phyloP scores from a whole-genome alignment of 2,113 vertebrate genomes.

The Oreotrochilus melanogaster region DNA sequence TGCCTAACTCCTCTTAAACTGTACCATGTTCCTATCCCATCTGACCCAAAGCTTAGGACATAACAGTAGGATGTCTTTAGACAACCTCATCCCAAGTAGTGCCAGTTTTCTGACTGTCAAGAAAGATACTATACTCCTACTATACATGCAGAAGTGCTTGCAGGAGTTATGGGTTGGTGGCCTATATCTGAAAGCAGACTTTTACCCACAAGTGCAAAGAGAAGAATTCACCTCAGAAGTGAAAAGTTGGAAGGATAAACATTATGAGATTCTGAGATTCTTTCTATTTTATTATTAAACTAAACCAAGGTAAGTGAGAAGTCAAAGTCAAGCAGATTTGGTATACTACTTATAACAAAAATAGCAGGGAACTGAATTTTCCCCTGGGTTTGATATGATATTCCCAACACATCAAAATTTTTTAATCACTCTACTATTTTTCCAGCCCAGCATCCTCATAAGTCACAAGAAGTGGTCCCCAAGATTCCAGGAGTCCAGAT shows the following conservation, averaged over 20 bases:
- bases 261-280: neutral
- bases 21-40: neutral
- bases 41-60: neutral
- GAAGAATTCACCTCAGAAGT: neutral
- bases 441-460: neutral
- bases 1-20: neutral
- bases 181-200: neutral
- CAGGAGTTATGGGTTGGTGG: neutral
- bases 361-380: neutral
- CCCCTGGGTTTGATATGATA: neutral
- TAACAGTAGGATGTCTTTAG: neutral
- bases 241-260: neutral
- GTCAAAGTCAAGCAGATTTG: neutral
- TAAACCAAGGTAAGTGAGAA: neutral
- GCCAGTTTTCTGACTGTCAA: neutral
- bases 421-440: neutral
- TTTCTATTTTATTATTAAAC: neutral
- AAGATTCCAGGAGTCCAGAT: neutral
- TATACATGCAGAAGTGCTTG: neutral
- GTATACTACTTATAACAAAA: neutral
- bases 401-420: neutral
- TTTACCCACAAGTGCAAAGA: neutral
- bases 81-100: neutral
- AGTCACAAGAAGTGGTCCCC: fast-evolving
- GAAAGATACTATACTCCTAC: neutral